These are phyloP conservation scores for Odontamblyopus lacepedii DNA, from an alignment of 2,797 vertebrate genomes.

Conservation along the genomic window DNA sequence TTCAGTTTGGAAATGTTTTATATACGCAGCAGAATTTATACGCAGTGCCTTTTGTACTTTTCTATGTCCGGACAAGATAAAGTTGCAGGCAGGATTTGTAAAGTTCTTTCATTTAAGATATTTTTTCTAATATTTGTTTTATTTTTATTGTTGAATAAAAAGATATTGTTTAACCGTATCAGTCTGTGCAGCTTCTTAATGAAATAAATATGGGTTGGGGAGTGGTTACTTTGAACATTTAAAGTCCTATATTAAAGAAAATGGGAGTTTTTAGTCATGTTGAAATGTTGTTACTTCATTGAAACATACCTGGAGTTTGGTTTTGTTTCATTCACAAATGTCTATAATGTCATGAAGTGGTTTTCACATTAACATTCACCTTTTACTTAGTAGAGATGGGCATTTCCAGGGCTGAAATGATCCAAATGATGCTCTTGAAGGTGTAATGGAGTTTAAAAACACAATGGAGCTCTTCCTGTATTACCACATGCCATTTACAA, in stretches of 20 bases:
- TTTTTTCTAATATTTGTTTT: conserved; percentile 72
- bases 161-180: conserved; percentile 65
- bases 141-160: conserved; percentile 82
- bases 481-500: too few species aligned
- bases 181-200: neutral
- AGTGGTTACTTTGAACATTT: neutral
- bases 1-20: conserved; percentile 47
- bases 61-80: conserved; percentile 65
- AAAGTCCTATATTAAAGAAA: neutral
- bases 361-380: too few species aligned
- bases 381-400: too few species aligned
- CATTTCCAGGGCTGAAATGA: too few species aligned
- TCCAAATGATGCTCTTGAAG: too few species aligned
- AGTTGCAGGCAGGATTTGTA: conserved; percentile 72
- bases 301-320: too few species aligned
- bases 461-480: too few species aligned
- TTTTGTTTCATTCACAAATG: too few species aligned
- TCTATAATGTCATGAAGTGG: too few species aligned
- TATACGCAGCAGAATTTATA: conserved; percentile 57
- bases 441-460: too few species aligned
- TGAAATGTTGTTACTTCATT: too few species aligned
- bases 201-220: neutral
- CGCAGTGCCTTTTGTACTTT: conserved; percentile 84
- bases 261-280: too few species aligned
- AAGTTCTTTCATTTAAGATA: conserved; percentile 65